Evolutionary conservation across 2,888 invertebrate genomes (phyloP).

Genomic region (Lumbricus terrestris): DNA sequence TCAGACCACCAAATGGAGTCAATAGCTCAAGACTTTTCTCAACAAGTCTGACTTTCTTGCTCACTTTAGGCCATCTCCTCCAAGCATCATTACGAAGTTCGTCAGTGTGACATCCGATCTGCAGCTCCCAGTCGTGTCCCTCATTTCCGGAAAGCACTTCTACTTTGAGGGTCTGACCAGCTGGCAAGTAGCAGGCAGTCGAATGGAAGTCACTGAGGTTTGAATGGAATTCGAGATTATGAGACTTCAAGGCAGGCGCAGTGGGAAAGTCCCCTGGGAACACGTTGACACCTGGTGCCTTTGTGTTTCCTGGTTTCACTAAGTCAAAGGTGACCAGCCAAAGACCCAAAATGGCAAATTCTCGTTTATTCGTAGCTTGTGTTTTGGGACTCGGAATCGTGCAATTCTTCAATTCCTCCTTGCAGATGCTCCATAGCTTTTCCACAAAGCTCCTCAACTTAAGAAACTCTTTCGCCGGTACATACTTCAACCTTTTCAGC

Average conservation of each 20-base stretch:
- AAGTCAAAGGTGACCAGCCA: background rate
- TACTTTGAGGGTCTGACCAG: conserved; percentile 5
- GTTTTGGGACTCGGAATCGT: background rate
- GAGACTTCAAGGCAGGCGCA: conserved; percentile 22
- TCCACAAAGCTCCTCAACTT: background rate
- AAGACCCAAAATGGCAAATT: background rate
- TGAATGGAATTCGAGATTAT: conserved; percentile 27
- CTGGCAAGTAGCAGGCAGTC: conserved; percentile 36
- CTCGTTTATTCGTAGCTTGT: background rate
- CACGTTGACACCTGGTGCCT: conserved; percentile 36
- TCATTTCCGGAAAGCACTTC: conserved; percentile 24
- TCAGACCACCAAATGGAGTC: conserved; percentile 30
- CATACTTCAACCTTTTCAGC: background rate
- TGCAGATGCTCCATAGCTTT: background rate
- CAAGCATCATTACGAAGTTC: background rate
- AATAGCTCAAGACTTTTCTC: background rate
- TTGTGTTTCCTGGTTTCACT: background rate
- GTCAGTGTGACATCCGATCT: conserved; percentile 40
- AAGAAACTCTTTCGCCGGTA: background rate
- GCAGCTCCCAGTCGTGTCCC: conserved; percentile 34
- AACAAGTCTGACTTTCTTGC: background rate
- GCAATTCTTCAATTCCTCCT: background rate
- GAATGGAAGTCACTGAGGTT: conserved; percentile 33
- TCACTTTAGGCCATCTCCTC: conserved; percentile 33
- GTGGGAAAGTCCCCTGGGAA: conserved; percentile 41